A percentile compares a stretch with the other conserved stretches of the same genome.
Conservation (phyloP, 2,113 vertebrate species). For the Chascanopsetta lugubris region DNA sequence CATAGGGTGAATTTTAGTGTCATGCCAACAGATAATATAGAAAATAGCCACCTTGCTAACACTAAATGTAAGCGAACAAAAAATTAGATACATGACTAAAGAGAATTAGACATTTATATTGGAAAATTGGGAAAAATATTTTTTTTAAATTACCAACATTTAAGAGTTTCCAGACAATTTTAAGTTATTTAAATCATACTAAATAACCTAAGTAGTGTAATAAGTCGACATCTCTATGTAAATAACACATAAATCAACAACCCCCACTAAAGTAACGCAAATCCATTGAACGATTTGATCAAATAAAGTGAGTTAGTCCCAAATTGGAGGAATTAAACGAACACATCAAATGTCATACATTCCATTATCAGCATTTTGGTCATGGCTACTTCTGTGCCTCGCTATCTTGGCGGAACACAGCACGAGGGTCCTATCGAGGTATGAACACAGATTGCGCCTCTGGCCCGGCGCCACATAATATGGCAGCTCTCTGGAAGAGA, state of each 20-base stretch:
- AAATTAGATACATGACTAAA: no score
- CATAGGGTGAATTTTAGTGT: background rate
- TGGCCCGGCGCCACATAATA: constrained; percentile 84
- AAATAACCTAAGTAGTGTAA: no score
- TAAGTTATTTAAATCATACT: no score
- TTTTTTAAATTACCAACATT: no score
- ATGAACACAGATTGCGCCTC: constrained; percentile 86
- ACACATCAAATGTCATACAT: constrained; percentile 70
- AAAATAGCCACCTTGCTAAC: no score
- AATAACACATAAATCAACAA: constrained; percentile 34
- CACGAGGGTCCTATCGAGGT: constrained; percentile 87
- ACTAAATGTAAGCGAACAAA: no score
- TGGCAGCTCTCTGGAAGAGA: constrained; percentile 76
- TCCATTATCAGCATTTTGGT: constrained; percentile 69
- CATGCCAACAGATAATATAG: no score
- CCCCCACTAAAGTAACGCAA: constrained; percentile 41
- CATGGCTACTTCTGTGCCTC: constrained; percentile 76
- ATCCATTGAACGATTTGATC: constrained; percentile 61
- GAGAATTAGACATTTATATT: no score
- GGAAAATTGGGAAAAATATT: no score
- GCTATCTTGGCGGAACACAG: constrained; percentile 86
- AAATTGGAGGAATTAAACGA: constrained; percentile 62
- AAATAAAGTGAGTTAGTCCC: constrained; percentile 51
- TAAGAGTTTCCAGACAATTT: no score
- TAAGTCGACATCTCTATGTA: constrained; percentile 7